Base-by-base conservation (phyloP, 2,797 vertebrate genomes). In the Coregonus suidteri region DNA sequence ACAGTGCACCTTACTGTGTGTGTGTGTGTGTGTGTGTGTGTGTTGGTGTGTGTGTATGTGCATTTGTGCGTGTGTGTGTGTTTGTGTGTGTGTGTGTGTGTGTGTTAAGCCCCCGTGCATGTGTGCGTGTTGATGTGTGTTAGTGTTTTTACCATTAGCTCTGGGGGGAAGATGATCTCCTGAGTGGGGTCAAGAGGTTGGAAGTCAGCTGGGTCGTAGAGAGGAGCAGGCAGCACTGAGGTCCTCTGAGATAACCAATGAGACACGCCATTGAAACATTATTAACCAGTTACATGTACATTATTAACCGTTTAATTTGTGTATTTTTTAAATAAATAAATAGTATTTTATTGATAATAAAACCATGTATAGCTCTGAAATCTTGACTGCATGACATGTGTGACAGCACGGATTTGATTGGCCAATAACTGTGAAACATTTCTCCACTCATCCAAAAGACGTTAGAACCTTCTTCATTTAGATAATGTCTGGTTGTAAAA, bases 151-250 rank as follows among this genome's bases (percentile, higher is more conserved):
- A 97, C 98, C 93, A 96, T 89, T 80, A 99, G 90, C 66, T 98
- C 97, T 11, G 98, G 97, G 7, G 98, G 98, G 74, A 99, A 99
- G 87, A 99, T 99, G 14, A 96, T 94, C 70, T 99, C 98, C 86
- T 99, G 98, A 0, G 97, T 97, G 0, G 97, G 95, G 84, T 99
- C 98, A 83, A 97, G 62, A 1, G 97, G 97, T 9, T 80, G 87
- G 77, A 99, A 99, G 54, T 96, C 95, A 1, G 93, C 91, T 0
- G 94, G 73, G 25, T 94, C 89, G 82, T 96, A 98, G 1, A 99
- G 89, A 47, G 75, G 53, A 1, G 66, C 25, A 53, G 77, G n/a
- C 9, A 64, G 35, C 54, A 25, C 6, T 25, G 71, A 82, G 78
- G 80, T 75, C 6, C 18, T 78, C 87, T 88, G 79, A 30, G 7